Base-by-base conservation (phyloP, 2,797 vertebrate species). In the Myripristis murdjan region DNA sequence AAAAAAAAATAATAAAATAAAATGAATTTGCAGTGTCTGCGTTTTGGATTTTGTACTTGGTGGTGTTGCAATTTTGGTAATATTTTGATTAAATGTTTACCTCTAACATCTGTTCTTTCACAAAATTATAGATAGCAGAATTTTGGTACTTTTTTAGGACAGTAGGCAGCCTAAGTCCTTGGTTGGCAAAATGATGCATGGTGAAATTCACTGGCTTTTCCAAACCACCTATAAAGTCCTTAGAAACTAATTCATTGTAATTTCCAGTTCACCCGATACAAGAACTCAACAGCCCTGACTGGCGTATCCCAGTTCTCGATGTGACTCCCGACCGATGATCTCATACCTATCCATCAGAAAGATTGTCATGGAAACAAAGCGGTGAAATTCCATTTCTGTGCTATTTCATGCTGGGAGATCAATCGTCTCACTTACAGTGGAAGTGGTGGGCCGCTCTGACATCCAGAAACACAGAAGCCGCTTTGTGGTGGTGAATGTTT, bases 401-500 rank as follows among this genome's bases (percentile, higher is more conserved):
- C 66, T 46, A 39, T 77, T 70, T 43, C 35, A 54, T 20, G 53
- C 65, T 46, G 14, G 69, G 71, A 62, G 59, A 79, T 82, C 75
- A 82, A 68, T 73, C 26, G 9, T 52, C 43, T 55, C 41, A 69
- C 79, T 71, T 52, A n/a, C 65, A 35, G 85, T 82, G 86, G 83
- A 86, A 85, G 84, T 53, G 24, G 87, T 87, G 89, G 87, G 74
- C 15, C 44, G 71, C 47, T 60, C 72, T 76, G 88, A 89, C 83
- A 80, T 89, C 68, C 28, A 70, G 72, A 69, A 63, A 63, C 80
- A 93, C 89, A 90, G 71, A 82, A 59, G 33, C 59, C 44, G 71
- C 90, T 88, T 92, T 93, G 91, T 93, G 82, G 83, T 73, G 33
- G 3, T 64, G 78, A 73, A 81, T 81, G 26, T 82, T 83, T 85